A percentile compares a stretch with the other conserved stretches of the same genome.
Evolutionary conservation across 2,888 invertebrate genomes (phyloP).

Genomic region (Harpalus rufipes): DNA sequence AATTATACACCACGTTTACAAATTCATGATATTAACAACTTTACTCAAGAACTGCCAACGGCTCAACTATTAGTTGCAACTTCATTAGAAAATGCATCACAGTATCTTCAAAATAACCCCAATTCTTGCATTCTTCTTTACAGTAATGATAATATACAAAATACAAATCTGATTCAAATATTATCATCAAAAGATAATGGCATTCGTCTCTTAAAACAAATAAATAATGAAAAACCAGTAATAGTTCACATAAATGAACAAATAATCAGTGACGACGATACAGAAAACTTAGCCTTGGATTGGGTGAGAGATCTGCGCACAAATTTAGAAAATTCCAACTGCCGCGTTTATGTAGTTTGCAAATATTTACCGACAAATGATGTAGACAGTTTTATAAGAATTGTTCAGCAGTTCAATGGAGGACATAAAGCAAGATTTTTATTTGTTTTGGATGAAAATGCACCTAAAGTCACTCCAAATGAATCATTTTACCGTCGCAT

Average conservation of each 20-base stretch:
- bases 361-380: conserved; percentile 49
- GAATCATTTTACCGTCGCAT: conserved; percentile 83
- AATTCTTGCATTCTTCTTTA: neutral
- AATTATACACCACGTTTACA: conserved; percentile 1
- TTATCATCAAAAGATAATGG: neutral
- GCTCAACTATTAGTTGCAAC: neutral
- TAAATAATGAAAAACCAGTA: conserved; percentile 1
- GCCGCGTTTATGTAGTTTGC: conserved; percentile 59
- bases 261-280: neutral
- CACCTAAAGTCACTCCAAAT: conserved; percentile 83
- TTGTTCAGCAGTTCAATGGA: conserved; percentile 56
- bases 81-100: neutral
- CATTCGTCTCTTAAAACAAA: neutral
- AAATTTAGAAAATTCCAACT: neutral
- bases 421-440: conserved; percentile 73
- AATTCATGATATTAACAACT: neutral
- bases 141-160: neutral
- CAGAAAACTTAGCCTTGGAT: neutral
- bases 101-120: conserved; percentile 24
- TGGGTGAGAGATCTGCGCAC: conserved; percentile 33
- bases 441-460: conserved; percentile 81
- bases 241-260: conserved; percentile 14
- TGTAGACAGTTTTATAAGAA: conserved; percentile 63
- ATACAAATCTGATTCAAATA: conserved; percentile 23
- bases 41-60: neutral